Evolutionary conservation across 2,888 invertebrate genomes (phyloP).

Genomic region (Lordiphosa fenestrarum): DNA sequence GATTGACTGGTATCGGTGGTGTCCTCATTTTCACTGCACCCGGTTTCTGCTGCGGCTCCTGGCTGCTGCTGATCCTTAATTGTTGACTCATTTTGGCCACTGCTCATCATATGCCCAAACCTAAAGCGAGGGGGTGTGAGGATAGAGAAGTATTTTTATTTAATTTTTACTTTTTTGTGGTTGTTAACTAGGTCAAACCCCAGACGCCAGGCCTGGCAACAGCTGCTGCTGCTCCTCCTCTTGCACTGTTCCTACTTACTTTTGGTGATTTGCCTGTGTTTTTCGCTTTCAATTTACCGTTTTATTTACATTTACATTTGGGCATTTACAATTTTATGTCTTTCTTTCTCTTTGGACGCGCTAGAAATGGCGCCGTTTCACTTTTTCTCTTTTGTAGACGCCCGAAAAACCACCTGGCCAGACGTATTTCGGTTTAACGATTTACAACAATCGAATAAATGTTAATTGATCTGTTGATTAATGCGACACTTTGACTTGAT

Average conservation of each 20-base stretch:
- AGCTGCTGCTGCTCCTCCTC: slow-evolving; percentile 7
- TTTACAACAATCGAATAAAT: slow-evolving; percentile 28
- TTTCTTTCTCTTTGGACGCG: slow-evolving; percentile 48
- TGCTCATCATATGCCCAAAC: slow-evolving; percentile 73
- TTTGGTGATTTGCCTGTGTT: slow-evolving; percentile 25
- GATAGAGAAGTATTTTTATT: slow-evolving; percentile 9
- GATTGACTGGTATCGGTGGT: slow-evolving; percentile 75
- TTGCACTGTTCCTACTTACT: slow-evolving; percentile 28
- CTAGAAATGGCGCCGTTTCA: slow-evolving; percentile 80
- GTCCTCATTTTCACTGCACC: slow-evolving; percentile 77
- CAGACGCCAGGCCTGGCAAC: slow-evolving; percentile 21
- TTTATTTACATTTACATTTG: slow-evolving; percentile 38
- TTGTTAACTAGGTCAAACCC: slow-evolving; percentile 63
- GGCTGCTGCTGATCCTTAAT: slow-evolving; percentile 74
- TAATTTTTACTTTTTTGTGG: slow-evolving; percentile 26
- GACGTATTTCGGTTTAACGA: slow-evolving; percentile 17
- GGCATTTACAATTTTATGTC: slow-evolving; percentile 56
- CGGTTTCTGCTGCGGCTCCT: slow-evolving; percentile 64
- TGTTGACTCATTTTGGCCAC: slow-evolving; percentile 76
- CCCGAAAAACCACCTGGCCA: slow-evolving; percentile 22
- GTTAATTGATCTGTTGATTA: slow-evolving; percentile 22
- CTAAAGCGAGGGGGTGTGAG: slow-evolving; percentile 9
- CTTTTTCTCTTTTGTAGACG: slow-evolving; percentile 59
- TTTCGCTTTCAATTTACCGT: slow-evolving; percentile 42
- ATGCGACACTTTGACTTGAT: slow-evolving; percentile 21